Conservation (phyloP, 30 jellyfish, hydroid and myxozoan genomes). For the Aurelia sp. region DNA sequence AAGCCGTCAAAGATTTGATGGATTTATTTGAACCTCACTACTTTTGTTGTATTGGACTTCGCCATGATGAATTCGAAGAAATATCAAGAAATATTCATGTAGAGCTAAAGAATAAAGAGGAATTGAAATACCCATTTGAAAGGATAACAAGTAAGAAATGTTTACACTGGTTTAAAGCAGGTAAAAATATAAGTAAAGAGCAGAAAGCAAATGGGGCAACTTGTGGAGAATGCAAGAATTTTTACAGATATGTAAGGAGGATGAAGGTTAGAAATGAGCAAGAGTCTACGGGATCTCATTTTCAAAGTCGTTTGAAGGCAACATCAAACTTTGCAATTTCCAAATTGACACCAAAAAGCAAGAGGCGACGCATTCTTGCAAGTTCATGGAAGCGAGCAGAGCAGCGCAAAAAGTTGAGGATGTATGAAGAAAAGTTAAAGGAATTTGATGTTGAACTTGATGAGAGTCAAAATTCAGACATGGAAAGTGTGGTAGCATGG, state of each 20-base stretch:
- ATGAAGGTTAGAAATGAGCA: slow-evolving; percentile 1
- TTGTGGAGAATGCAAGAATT: slow-evolving; percentile 49
- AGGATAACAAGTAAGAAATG: slow-evolving; percentile 23
- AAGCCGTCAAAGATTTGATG: too few species aligned
- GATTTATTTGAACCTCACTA: too few species aligned
- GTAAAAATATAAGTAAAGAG: slow-evolving; percentile 28
- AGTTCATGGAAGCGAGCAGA: slow-evolving; percentile 29
- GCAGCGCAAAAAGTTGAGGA: neutral
- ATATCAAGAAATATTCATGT: slow-evolving; percentile 20
- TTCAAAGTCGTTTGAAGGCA: slow-evolving; percentile 33
- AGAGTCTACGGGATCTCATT: neutral
- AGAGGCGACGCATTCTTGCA: slow-evolving; percentile 2
- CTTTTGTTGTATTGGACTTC: slow-evolving; percentile 22
- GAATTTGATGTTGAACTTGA: slow-evolving; percentile 7
- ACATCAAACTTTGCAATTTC: slow-evolving; percentile 44
- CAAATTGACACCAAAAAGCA: slow-evolving; percentile 35
- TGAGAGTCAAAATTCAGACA: neutral
- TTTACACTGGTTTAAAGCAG: slow-evolving; percentile 36
- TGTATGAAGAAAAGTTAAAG: slow-evolving; percentile 17
- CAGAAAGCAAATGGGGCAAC: slow-evolving; percentile 35
- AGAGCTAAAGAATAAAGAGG: slow-evolving; percentile 18
- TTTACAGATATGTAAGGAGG: slow-evolving; percentile 41
- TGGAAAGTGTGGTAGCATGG: slow-evolving; percentile 56
- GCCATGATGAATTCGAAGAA: neutral
- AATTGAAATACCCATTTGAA: slow-evolving; percentile 23